Percentiles rank a stretch among this genome's conserved stretches.
Evolutionary conservation across 2,888 invertebrate species (phyloP).

Genomic region (Pediacus dermestoides): DNA sequence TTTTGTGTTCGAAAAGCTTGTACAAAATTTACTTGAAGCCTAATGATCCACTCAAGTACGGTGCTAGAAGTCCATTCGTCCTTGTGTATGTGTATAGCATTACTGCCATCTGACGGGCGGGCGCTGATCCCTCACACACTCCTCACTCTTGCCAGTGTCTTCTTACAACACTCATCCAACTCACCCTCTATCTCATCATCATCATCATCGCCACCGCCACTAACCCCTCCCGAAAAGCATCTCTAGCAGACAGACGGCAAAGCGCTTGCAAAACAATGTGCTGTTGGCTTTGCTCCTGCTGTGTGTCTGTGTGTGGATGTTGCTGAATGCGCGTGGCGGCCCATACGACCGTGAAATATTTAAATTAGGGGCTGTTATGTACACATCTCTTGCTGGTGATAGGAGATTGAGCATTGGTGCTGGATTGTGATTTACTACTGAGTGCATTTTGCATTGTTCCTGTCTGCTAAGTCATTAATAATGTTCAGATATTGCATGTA

Average conservation of each 20-base stretch:
- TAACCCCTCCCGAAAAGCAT: no score
- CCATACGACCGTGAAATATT: slow-evolving; percentile 45
- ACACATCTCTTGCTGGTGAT: slow-evolving; percentile 43
- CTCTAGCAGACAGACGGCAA: no score
- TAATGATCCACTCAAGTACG: slow-evolving; percentile 15
- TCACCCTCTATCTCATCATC: slow-evolving; percentile 8
- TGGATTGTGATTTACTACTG: slow-evolving; percentile 40
- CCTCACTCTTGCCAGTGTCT: slow-evolving; percentile 12
- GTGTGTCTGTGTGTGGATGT: slow-evolving; percentile 18
- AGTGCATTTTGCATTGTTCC: slow-evolving; percentile 36
- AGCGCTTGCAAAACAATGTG: no score
- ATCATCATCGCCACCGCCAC: no score
- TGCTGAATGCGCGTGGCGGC: slow-evolving; percentile 34
- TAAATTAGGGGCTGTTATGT: slow-evolving; percentile 46
- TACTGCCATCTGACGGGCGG: slow-evolving; percentile 15
- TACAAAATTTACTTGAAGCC: slow-evolving; percentile 14
- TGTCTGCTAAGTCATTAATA: slow-evolving; percentile 34
- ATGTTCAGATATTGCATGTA: slow-evolving; percentile 20
- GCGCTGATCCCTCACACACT: slow-evolving; percentile 14
- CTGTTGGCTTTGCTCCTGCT: background rate
- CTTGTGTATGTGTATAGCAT: slow-evolving; percentile 12
- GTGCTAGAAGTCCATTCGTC: slow-evolving; percentile 12
- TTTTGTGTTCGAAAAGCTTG: slow-evolving; percentile 9
- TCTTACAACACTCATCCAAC: slow-evolving; percentile 10
- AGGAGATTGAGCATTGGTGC: slow-evolving; percentile 37